Conservation (phyloP, 2,113 vertebrate species). For the Ondatra zibethicus region DNA sequence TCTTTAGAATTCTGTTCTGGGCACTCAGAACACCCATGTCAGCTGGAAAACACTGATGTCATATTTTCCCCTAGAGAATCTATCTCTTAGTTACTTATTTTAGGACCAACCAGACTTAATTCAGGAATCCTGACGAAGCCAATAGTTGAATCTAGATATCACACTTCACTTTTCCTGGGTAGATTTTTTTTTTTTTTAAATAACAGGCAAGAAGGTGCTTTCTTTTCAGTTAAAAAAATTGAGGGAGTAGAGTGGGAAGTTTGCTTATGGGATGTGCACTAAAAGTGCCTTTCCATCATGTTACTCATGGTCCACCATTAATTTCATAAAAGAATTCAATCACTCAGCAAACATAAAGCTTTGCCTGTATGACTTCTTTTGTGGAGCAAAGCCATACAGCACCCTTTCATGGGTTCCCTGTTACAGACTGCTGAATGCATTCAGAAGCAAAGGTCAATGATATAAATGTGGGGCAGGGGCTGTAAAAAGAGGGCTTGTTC, state of each 20-base stretch:
- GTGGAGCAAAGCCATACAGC: constrained; percentile 85
- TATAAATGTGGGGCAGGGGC: constrained; percentile 78
- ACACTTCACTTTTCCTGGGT: constrained; percentile 51
- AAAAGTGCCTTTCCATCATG: constrained; percentile 80
- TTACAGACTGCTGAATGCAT: constrained; percentile 82
- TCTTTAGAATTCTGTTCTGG: constrained; percentile 27
- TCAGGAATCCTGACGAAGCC: constrained; percentile 28
- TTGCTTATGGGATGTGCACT: constrained; percentile 69
- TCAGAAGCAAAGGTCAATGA: constrained; percentile 87
- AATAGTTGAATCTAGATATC: neutral
- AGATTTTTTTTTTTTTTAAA: constrained; percentile 78
- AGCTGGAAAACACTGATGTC: neutral
- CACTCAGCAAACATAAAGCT: constrained; percentile 86
- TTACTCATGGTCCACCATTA: constrained; percentile 81
- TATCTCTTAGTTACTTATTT: neutral
- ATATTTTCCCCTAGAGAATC: constrained; percentile 47
- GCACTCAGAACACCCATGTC: constrained; percentile 23
- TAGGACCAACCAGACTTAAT: constrained; percentile 1
- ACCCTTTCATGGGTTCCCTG: constrained; percentile 83
- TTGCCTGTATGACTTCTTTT: constrained; percentile 85
- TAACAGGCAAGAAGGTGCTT: constrained; percentile 73
- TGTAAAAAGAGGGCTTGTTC: constrained; percentile 81
- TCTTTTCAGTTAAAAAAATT: constrained; percentile 46
- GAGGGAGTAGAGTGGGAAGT: constrained; percentile 53
- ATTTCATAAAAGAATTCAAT: constrained; percentile 85